These are phyloP conservation scores for Morus bassanus DNA, from an alignment of 2,797 vertebrate genomes.

Conservation along the genomic window DNA sequence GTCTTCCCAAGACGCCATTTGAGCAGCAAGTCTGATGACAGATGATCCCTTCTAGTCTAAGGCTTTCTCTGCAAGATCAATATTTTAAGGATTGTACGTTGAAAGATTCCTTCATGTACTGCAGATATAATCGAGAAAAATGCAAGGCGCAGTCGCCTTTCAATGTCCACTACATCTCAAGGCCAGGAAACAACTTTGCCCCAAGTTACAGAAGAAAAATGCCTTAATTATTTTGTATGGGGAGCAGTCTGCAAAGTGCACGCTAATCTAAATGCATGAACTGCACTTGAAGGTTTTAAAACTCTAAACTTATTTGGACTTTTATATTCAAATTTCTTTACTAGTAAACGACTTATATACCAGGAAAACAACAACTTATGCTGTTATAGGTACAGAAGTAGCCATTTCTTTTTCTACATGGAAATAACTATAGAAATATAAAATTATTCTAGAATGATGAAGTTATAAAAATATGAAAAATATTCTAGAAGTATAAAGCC, in stretches of 20 bases:
- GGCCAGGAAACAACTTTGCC: neutral
- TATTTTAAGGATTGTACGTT: neutral
- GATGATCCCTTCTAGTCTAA: neutral
- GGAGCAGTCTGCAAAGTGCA: neutral
- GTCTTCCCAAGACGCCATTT: neutral
- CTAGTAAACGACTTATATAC: neutral
- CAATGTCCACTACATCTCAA: neutral
- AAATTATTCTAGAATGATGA: neutral
- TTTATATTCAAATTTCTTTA: neutral
- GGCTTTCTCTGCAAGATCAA: neutral
- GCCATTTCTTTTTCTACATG: neutral
- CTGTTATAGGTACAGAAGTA: neutral
- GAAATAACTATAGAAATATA: neutral
- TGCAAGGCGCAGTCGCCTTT: neutral
- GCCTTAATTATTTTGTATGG: neutral
- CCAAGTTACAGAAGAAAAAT: constrained; percentile 18
- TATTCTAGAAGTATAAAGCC: neutral
- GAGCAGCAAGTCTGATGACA: neutral
- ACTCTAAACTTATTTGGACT: neutral
- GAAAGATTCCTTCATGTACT: neutral
- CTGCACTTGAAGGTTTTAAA: neutral
- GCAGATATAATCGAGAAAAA: neutral
- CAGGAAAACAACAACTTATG: neutral
- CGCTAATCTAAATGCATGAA: neutral
- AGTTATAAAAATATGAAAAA: neutral